A percentile compares a stretch with the other conserved stretches of the same genome.
These are phyloP conservation scores for Melanotaenia pygmaea DNA, from an alignment of 2,797 vertebrate species.

Conservation along the genomic window DNA sequence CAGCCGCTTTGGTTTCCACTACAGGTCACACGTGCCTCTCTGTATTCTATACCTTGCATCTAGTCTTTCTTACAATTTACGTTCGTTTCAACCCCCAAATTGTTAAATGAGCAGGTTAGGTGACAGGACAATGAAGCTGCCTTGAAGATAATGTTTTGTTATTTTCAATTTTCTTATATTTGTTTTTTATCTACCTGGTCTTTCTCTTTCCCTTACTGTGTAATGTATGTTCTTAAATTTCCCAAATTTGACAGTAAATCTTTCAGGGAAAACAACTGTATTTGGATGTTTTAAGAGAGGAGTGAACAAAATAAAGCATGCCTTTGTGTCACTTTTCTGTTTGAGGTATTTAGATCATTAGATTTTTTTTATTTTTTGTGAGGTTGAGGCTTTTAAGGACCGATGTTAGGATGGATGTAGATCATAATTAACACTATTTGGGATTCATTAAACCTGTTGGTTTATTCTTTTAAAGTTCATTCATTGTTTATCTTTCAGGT, in stretches of 20 bases:
- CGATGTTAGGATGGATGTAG: background rate
- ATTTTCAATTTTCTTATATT: too few species aligned
- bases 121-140: background rate
- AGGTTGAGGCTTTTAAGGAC: background rate
- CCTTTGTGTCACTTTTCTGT: background rate
- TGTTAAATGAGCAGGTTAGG: background rate
- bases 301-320: background rate
- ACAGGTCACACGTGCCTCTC: background rate
- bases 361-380: background rate
- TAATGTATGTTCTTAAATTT: too few species aligned
- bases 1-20: too few species aligned
- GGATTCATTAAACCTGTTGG: constrained; percentile 46
- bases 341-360: background rate
- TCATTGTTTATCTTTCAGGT: constrained; percentile 22
- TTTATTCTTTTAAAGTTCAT: constrained; percentile 39
- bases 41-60: background rate
- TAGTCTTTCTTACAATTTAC: background rate
- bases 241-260: background rate
- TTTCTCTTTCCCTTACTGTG: too few species aligned
- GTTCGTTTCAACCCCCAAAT: background rate
- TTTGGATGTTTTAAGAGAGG: background rate
- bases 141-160: too few species aligned
- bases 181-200: too few species aligned
- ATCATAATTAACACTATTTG: constrained; percentile 32
- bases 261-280: background rate